Base-by-base conservation (phyloP, 2,113 vertebrate genomes). In the Bufo bufo region DNA sequence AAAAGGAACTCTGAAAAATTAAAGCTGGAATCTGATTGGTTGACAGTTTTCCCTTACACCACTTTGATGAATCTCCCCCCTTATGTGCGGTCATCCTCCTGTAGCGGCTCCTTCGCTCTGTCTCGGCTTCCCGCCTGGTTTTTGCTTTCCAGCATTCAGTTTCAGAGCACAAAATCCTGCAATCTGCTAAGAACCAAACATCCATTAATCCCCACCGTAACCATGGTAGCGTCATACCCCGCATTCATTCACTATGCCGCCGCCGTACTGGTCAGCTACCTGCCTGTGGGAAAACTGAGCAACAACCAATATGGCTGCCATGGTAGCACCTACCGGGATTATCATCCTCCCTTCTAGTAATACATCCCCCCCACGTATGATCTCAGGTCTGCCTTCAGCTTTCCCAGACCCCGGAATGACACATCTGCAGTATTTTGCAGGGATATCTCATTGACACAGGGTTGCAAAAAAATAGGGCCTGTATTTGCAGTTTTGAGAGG, bases 201-300 rank as follows among this genome's bases (percentile, higher is more conserved):
- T 49, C 84, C 50, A n/a, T 85, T 33, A 33, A 85, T 77, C 59
- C 71, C 61, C n/a, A 33, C 1, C 43, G 56, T 85, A 58, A 59
- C 69, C 71, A 85, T 63, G 45, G n/a, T 14, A 77, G 77, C 84
- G 14, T 52, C 45, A 85, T 61, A n/a, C 12, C 43, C 52, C 11
- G 10, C 52, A 77, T 61, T 77, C 84, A 85, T 77, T 77, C 17
- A 49, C 58, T 4, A 11, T 20, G 50, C 6, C 14, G 33, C 12
- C 69, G 56, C 43, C 14, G 33, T 43, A 19, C 7, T 50, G 49
- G 72, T 49, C 47, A 49, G 45, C 1, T 50, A 56, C 12, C 49
- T n/a, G 49, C 47, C 4, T 50, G 45, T 4, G 14, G 19, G 5
- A 56, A 56, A 78, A 16, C 50, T 78, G 47, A 17, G 45, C 50